These are phyloP conservation scores for Cichlasoma orientale DNA, from an alignment of 2,797 vertebrate genomes.

Conservation along the genomic window DNA sequence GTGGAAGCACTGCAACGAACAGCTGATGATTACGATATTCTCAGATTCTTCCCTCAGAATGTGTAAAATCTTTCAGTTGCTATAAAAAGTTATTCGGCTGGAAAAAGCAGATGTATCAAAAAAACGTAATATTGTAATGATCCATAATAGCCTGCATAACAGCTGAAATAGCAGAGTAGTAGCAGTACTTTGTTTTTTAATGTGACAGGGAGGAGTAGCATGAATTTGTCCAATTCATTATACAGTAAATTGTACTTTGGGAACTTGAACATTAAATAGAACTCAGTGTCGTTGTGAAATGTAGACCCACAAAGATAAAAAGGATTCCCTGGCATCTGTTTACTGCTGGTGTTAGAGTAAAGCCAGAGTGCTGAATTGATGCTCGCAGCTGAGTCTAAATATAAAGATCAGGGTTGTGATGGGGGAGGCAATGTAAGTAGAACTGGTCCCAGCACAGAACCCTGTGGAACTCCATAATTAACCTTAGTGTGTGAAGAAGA, in stretches of 20 bases:
- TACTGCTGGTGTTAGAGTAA: not conserved
- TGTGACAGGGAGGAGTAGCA: not conserved
- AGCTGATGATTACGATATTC: slow-evolving; percentile 6
- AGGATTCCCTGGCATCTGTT: not conserved
- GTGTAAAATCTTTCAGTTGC: not conserved
- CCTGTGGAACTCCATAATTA: too few species aligned
- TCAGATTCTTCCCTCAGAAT: not conserved
- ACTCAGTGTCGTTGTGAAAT: not conserved
- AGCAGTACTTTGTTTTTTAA: not conserved
- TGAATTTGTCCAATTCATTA: not conserved
- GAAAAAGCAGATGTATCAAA: not conserved
- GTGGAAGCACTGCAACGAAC: not conserved
- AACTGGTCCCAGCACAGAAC: too few species aligned
- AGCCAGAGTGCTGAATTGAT: slow-evolving; percentile 24
- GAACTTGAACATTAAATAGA: not conserved
- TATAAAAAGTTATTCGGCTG: not conserved
- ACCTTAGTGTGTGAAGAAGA: too few species aligned
- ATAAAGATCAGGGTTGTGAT: not conserved
- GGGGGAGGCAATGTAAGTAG: not conserved
- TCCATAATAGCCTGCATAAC: not conserved
- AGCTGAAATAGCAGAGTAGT: not conserved
- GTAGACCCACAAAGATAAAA: not conserved
- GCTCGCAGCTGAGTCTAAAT: slow-evolving; percentile 29
- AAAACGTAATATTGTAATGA: not conserved
- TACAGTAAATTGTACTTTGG: not conserved